Conservation (phyloP, 2,113 vertebrate species). For the Meleagris gallopavo region DNA sequence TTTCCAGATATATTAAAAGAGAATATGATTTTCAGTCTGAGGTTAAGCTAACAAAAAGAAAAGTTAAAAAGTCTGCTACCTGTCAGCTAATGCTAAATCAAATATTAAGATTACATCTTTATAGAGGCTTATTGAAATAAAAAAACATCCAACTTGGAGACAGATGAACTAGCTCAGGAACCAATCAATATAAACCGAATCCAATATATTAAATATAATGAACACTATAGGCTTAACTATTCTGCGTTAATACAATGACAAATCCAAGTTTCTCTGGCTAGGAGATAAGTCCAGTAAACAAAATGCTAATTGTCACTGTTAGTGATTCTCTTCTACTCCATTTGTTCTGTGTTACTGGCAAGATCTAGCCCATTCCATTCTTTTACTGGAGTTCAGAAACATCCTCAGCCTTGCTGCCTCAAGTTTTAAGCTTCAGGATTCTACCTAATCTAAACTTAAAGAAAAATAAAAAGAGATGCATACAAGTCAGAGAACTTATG, state of each 20-base stretch:
- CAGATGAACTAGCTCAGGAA: not conserved
- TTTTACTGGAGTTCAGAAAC: not conserved
- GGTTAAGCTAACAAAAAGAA: not conserved
- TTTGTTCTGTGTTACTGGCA: not conserved
- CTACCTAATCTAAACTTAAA: no score
- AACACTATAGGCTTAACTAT: not conserved
- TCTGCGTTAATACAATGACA: not conserved
- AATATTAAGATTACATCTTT: not conserved
- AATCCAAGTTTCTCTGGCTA: not conserved
- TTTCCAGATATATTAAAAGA: not conserved
- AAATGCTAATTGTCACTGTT: not conserved
- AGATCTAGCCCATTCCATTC: not conserved
- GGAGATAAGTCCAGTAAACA: not conserved
- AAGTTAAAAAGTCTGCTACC: not conserved
- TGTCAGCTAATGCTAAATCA: not conserved
- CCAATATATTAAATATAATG: not conserved
- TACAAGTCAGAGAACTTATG: not conserved
- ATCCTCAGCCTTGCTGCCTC: not conserved
- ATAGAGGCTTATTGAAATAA: not conserved
- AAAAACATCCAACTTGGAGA: not conserved
- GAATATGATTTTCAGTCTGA: not conserved
- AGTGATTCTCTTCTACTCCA: not conserved
- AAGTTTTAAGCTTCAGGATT: no score
- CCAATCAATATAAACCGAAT: fast-evolving
- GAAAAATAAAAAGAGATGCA: no score